A percentile compares a stretch with the other conserved stretches of the same genome.
Conservation (phyloP, 2,797 vertebrate genomes). For the Crocidura indochinensis region DNA sequence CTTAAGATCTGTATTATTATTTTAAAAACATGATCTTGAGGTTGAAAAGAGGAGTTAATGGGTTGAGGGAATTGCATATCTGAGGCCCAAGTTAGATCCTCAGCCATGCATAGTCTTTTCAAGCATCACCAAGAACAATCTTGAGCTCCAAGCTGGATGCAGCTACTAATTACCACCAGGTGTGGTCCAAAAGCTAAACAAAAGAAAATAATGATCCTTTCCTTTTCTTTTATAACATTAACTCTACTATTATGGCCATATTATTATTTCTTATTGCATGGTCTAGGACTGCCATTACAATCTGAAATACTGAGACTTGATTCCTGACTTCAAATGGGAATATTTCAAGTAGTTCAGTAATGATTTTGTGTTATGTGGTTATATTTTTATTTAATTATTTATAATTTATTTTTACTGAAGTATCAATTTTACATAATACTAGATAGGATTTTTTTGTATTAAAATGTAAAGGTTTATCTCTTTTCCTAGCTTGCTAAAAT, state of each 20-base stretch:
- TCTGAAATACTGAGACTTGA: not conserved
- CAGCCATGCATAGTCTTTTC: too few relatives aligned
- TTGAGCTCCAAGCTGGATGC: too few relatives aligned
- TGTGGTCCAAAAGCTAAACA: too few relatives aligned
- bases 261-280: conserved; percentile 26
- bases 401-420: not conserved
- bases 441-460: too few relatives aligned
- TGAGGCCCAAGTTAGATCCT: too few relatives aligned
- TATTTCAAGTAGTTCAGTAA: conserved; percentile 5
- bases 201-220: too few relatives aligned
- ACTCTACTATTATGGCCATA: not conserved
- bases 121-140: too few relatives aligned
- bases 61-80: too few relatives aligned
- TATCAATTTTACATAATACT: not conserved
- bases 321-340: not conserved
- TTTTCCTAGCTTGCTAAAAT: conserved; percentile 26
- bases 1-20: too few relatives aligned
- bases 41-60: too few relatives aligned
- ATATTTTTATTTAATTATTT: not conserved
- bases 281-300: not conserved
- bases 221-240: conserved; percentile 40
- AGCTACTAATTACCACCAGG: too few relatives aligned
- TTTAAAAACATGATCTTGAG: too few relatives aligned
- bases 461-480: not conserved
- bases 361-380: not conserved